Evolutionary conservation across 2,797 vertebrate genomes (phyloP).

Genomic region (Acipenser oxyrinchus): DNA sequence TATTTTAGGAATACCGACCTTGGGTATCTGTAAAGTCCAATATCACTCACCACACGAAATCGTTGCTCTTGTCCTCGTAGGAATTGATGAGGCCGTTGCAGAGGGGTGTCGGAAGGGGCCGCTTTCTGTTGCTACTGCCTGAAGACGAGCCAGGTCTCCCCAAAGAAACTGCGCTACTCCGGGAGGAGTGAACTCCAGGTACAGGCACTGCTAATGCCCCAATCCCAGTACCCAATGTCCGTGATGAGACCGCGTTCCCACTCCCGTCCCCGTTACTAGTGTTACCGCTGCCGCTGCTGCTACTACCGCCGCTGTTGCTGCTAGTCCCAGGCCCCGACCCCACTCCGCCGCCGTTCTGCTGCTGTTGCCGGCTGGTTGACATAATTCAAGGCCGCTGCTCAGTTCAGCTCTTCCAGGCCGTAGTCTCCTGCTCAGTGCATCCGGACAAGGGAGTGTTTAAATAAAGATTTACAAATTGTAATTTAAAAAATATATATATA

Average conservation of each 20-base stretch:
- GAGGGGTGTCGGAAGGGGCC: constrained; percentile 72
- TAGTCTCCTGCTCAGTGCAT: constrained; percentile 51
- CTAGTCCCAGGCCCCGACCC: constrained; percentile 59
- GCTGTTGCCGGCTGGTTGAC: constrained; percentile 54
- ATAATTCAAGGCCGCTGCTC: constrained; percentile 47
- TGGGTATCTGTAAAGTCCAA: background rate
- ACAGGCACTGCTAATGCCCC: constrained; percentile 43
- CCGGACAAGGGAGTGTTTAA: constrained; percentile 38
- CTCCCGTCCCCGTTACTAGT: constrained; percentile 38
- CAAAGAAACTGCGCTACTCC: constrained; percentile 41
- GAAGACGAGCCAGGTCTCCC: constrained; percentile 45
- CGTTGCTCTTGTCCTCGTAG: constrained; percentile 97
- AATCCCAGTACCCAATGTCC: constrained; percentile 35
- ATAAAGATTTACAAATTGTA: constrained; percentile 28
- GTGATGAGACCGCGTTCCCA: constrained; percentile 51
- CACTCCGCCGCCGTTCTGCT: constrained; percentile 43
- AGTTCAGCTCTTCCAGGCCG: constrained; percentile 33
- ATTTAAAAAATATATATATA: too few species aligned
- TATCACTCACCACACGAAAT: constrained; percentile 86
- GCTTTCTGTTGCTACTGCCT: constrained; percentile 67
- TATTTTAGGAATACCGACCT: background rate
- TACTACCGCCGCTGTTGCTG: constrained; percentile 39
- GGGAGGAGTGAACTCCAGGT: constrained; percentile 41
- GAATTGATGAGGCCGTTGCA: constrained; percentile 92
- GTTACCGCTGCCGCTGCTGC: constrained; percentile 15